Base-by-base conservation (phyloP, 1,140 invertebrate genomes). In the Heliconius hermathena region DNA sequence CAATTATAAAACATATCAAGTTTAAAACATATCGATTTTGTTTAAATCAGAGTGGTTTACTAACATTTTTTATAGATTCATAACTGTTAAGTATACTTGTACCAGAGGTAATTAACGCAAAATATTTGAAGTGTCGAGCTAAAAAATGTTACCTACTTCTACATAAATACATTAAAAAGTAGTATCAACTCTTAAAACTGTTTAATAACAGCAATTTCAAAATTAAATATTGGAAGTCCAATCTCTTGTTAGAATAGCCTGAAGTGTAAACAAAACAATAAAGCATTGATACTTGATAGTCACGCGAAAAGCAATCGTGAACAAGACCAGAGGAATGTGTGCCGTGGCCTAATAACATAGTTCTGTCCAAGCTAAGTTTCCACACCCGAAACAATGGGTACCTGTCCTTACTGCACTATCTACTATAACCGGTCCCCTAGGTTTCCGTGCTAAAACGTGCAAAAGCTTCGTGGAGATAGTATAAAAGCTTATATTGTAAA, bases 311-410 rank as follows among this genome's bases (percentile, higher is more conserved):
- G 60, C 4, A 66, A 79, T 81, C 91, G 89, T 91, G 90, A 88
- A 84, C 80, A 74, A 85, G 75, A 71, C 52, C 71, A 73, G 78
- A 76, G 79, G 80, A 79, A 85, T 82, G 84, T 90, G 77, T 90
- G 89, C 79, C 91, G 87, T 81, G 91, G 88, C 91, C 90, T 85
- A 89, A 87, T 91, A 88, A 89, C 92, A 90, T 87, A 91, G 87
- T 91, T 93, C 87, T 82, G 86, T 74, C 84, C 1, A 66, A 26
- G 11, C 13, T 72, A 38, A 29, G 71, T 36, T 72, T 38, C 71
- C 71, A 72, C 71, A 36, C n/a, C 71, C 71, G 79, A 82, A 85
- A 87, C 82, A 88, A 88, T 89, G 26, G 60, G 13, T 66, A 87
- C 84, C 88, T 81, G 88, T 89, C 87, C 89, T 87, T 89, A 84